Conservation (phyloP, 1,140 invertebrate genomes). For the Drosophila lini region DNA sequence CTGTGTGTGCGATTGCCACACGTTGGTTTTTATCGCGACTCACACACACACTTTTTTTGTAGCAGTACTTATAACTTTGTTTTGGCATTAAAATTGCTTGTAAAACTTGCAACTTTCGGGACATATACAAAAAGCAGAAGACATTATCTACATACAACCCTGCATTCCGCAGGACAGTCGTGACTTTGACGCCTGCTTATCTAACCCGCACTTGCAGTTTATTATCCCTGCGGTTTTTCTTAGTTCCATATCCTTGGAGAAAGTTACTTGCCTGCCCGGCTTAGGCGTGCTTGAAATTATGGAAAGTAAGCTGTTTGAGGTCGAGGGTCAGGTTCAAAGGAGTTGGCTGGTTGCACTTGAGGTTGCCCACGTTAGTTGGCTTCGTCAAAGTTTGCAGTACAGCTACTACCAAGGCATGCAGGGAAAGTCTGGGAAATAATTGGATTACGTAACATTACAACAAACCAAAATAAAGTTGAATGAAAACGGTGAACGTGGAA, state of each 20-base stretch:
- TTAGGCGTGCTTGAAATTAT: conserved; percentile 74
- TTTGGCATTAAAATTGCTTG: conserved; percentile 80
- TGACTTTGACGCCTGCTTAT: conserved; percentile 57
- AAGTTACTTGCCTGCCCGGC: conserved; percentile 38
- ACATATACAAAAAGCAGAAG: conserved; percentile 41
- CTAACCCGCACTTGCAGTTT: conserved; percentile 60
- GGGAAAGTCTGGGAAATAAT: conserved; percentile 21
- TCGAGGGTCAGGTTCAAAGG: conserved; percentile 30
- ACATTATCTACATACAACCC: conserved; percentile 27
- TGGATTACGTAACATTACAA: conserved; percentile 37
- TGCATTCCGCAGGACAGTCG: conserved; percentile 57
- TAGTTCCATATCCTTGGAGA: conserved; percentile 54
- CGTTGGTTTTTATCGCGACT: conserved; percentile 67
- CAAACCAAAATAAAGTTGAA: conserved; percentile 18
- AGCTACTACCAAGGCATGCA: conserved; percentile 25
- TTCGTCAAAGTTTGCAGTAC: conserved; percentile 31
- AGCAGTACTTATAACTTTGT: conserved; percentile 78
- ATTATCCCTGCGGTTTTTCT: conserved; percentile 75
- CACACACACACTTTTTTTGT: conserved; percentile 58
- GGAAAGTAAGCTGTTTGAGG: conserved; percentile 64
- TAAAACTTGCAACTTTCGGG: conserved; percentile 71
- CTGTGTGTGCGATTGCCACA: conserved; percentile 15
- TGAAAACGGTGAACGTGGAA: conserved; percentile 23
- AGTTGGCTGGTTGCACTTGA: conserved; percentile 10
- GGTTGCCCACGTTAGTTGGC: conserved; percentile 48